These are phyloP conservation scores for Drosophila kepulauana DNA, from an alignment of 1,140 invertebrate species.

Conservation along the genomic window DNA sequence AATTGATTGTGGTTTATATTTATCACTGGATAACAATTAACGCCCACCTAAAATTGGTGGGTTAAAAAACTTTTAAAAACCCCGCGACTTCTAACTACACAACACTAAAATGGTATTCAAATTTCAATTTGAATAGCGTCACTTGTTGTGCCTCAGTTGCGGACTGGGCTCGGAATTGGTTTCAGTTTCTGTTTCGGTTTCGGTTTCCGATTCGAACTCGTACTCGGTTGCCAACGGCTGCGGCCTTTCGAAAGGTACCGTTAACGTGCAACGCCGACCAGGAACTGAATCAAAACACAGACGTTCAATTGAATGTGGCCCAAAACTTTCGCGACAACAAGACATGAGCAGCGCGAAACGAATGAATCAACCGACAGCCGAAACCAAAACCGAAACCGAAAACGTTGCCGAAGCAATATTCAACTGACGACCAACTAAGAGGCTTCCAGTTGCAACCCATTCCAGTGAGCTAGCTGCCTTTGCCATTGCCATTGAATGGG, in stretches of 20 bases:
- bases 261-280: slow-evolving; percentile 68
- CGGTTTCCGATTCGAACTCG: not conserved
- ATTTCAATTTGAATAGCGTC: slow-evolving; percentile 39
- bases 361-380: slow-evolving; percentile 7
- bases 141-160: slow-evolving; percentile 62
- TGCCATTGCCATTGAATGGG: not conserved
- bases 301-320: slow-evolving; percentile 51
- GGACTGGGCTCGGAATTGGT: not conserved
- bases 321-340: slow-evolving; percentile 68
- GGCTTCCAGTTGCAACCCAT: slow-evolving; percentile 70
- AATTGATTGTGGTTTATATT: slow-evolving; percentile 16
- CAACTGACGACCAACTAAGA: slow-evolving; percentile 14
- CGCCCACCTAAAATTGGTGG: slow-evolving; percentile 9
- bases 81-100: not conserved
- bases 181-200: not conserved
- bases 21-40: slow-evolving; percentile 21
- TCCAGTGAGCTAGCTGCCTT: slow-evolving; percentile 38
- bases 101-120: not conserved
- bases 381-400: not conserved
- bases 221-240: not conserved
- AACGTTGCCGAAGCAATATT: slow-evolving; percentile 27
- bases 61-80: slow-evolving; percentile 4
- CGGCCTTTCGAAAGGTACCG: slow-evolving; percentile 47
- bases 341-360: slow-evolving; percentile 30
- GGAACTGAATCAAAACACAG: slow-evolving; percentile 59